Percentiles rank a stretch among this genome's conserved stretches.
phyloP scores from a whole-genome alignment of 2,888 invertebrate species.

The Lissonota sp. region DNA sequence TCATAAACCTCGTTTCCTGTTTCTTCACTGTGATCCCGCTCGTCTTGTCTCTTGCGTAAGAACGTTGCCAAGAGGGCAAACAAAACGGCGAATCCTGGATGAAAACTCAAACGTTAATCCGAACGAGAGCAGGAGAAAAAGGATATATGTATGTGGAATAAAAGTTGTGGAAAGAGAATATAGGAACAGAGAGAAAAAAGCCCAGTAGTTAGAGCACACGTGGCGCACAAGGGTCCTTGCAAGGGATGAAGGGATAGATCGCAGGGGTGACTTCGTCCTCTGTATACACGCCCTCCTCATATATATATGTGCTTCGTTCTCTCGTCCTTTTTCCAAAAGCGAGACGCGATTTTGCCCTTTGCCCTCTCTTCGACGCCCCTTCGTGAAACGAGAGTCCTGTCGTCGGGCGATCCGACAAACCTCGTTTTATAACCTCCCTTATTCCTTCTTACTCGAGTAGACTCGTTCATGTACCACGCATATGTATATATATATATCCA shows the following conservation, averaged over 20 bases:
- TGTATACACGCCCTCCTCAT: neutral
- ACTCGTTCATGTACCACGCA: neutral
- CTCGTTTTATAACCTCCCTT: slow-evolving; percentile 37
- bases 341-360: slow-evolving; percentile 40
- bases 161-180: slow-evolving; percentile 7
- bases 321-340: slow-evolving; percentile 21
- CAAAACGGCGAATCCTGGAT: slow-evolving; percentile 19
- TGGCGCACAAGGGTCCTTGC: slow-evolving; percentile 26
- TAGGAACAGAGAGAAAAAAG: slow-evolving; percentile 22
- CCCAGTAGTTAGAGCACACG: slow-evolving; percentile 39
- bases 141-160: neutral
- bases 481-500: neutral
- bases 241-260: slow-evolving; percentile 13
- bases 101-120: slow-evolving; percentile 57
- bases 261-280: slow-evolving; percentile 11
- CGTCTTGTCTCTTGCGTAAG: neutral
- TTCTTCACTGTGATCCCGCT: slow-evolving; percentile 12
- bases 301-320: slow-evolving; percentile 29
- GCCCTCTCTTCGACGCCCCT: slow-evolving; percentile 19
- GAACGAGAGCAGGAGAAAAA: slow-evolving; percentile 16
- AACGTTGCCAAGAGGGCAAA: slow-evolving; percentile 30
- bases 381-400: slow-evolving; percentile 46
- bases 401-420: slow-evolving; percentile 40
- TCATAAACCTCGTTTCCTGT: slow-evolving; percentile 8
- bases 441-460: slow-evolving; percentile 4